Percentiles rank a stretch among this genome's conserved stretches.
Evolutionary conservation across 2,888 invertebrate species (phyloP).

Genomic region (Malthinus flaveolus): DNA sequence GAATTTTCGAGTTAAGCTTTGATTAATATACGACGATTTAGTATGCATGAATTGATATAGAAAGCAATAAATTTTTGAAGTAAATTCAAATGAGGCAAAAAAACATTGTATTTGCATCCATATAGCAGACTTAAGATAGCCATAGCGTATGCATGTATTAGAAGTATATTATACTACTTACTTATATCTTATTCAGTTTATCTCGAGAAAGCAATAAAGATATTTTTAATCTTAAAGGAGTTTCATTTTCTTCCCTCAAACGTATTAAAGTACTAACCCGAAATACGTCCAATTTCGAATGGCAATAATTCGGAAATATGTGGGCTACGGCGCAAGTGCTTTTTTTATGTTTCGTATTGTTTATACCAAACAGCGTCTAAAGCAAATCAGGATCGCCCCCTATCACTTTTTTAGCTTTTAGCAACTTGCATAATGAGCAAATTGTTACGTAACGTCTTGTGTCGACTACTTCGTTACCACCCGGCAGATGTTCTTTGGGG

Average conservation of each 20-base stretch:
- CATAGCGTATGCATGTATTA: conserved; percentile 54
- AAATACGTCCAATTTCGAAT: no score
- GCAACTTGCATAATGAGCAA: no score
- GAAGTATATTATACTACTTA: conserved; percentile 39
- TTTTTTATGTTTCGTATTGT: no score
- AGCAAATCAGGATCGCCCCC: no score
- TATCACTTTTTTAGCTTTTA: no score
- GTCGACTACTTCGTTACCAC: no score
- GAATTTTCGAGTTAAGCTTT: conserved; percentile 14
- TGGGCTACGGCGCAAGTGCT: no score
- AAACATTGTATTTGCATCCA: conserved; percentile 37
- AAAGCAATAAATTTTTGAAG: conserved; percentile 44
- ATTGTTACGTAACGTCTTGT: no score
- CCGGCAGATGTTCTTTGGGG: no score
- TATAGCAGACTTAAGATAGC: conserved; percentile 42
- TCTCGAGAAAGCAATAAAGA: conserved; percentile 54
- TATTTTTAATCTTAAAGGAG: conserved; percentile 50
- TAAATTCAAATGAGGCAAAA: conserved; percentile 18
- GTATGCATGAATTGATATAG: conserved; percentile 40
- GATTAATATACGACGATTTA: conserved; percentile 22
- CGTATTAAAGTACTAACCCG: not conserved
- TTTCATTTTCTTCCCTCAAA: conserved; percentile 25
- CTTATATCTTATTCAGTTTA: conserved; percentile 49
- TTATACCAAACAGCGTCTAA: no score
- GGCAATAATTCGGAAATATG: no score